Evolutionary conservation across 2,797 vertebrate genomes (phyloP), one percentile per base, ranked within the genome.

Genomic region (Protosalanx chinensis): DNA sequence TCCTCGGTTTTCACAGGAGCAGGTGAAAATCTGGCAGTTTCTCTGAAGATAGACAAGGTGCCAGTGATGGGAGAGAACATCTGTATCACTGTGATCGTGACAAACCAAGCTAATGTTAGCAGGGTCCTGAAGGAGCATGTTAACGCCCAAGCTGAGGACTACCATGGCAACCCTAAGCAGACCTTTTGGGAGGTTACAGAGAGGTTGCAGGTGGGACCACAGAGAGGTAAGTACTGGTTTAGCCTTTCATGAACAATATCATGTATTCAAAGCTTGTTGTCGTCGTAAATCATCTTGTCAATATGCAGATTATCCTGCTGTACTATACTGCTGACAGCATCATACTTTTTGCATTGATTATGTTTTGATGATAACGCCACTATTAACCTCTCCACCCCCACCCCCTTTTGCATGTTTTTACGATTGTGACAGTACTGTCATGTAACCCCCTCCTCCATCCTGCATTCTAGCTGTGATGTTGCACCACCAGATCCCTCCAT

Each of bases 1-100:
- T 41, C 37, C 37, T 41, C 1, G 12, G 2, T 46, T 46, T 46
- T 46, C 41, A 46, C 41, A 79, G 79, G 12, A 37, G 53, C 0
- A 0, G n/a, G 60, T 1, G 29, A 74, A 18, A 4, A 12, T 73
- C 60, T 90, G 83, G 64, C 87, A 35, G 84, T 93, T 60, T 89
- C 88, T 76, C 77, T 95, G 41, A 86, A 81, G 71, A 76, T 94
- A 56, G 83, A 88, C 0, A 82, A 87, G 62, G 73, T 80, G 5
- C 92, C 92, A 0, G 51, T 86, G 29, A 73, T 93, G 68, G 95
- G 94, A 20, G 85, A 91, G 72, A 87, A 88, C 75, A 88, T 96
- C 71, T 61, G 10, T 33, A 73, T 96, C 27, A 78, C 75, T 33
- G 82, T 96, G 70, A 81, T 80, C n/a, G 78, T 93, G 67, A 81